A percentile compares a stretch with the other conserved stretches of the same genome.
phyloP scores from a whole-genome alignment of 2,113 vertebrate species.

The Tachysurus vachellii region DNA sequence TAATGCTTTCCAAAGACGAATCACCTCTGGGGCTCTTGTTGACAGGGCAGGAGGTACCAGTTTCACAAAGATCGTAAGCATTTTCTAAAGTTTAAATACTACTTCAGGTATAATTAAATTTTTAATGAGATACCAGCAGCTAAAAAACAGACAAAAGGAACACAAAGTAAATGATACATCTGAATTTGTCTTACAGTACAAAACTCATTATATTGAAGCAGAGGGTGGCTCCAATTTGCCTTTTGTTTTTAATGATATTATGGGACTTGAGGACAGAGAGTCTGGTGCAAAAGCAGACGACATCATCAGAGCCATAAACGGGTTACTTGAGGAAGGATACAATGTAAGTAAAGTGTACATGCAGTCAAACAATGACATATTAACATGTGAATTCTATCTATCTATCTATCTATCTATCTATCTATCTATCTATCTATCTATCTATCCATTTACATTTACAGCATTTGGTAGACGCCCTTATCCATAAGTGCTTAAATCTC shows the following conservation, averaged over 20 bases:
- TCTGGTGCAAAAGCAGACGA: background rate
- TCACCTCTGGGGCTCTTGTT: background rate
- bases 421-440: too few relatives aligned
- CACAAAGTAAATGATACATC: background rate
- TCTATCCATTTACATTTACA: too few relatives aligned
- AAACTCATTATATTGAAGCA: background rate
- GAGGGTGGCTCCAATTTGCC: background rate
- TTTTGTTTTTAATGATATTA: slow-evolving; percentile 37
- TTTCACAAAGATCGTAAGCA: slow-evolving; percentile 13
- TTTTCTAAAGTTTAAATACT: background rate
- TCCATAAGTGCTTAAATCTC: too few relatives aligned
- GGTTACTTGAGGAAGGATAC: slow-evolving; percentile 9
- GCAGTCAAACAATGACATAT: too few relatives aligned
- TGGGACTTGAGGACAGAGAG: slow-evolving; percentile 3
- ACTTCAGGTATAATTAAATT: background rate
- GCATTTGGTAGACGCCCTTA: too few relatives aligned
- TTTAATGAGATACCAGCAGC: background rate
- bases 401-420: too few relatives aligned
- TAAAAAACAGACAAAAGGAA: background rate
- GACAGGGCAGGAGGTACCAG: background rate
- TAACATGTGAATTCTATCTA: too few relatives aligned
- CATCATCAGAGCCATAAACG: background rate
- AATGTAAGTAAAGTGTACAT: background rate
- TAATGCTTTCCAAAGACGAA: too few relatives aligned
- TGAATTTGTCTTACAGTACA: slow-evolving; percentile 26